These are phyloP conservation scores for Xanthia togata DNA, from an alignment of 2,888 invertebrate species.

Conservation along the genomic window DNA sequence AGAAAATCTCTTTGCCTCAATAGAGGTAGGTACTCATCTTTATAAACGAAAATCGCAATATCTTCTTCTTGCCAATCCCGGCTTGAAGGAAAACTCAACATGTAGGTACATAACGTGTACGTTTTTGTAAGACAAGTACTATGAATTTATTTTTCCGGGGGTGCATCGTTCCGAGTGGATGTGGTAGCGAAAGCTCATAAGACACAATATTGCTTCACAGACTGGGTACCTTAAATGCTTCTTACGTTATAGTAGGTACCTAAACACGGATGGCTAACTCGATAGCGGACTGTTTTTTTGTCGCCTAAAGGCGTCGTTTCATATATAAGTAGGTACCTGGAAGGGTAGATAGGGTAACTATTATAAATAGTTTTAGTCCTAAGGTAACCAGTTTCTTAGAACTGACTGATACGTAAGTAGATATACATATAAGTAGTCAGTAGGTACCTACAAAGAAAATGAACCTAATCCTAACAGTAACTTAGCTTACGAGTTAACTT, in stretches of 20 bases:
- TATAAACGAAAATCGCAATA: neutral
- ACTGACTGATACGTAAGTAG: neutral
- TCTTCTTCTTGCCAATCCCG: neutral
- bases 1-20: constrained; percentile 1
- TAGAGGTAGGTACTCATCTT: neutral
- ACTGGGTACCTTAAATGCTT: no score
- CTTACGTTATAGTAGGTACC: no score
- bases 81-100: neutral
- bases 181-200: neutral
- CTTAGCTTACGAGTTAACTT: constrained; percentile 9
- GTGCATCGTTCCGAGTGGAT: neutral
- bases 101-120: no score
- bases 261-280: neutral
- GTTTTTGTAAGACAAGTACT: constrained; percentile 5
- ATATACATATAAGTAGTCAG: no score
- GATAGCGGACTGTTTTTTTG: neutral
- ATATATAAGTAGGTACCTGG: neutral
- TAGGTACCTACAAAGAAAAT: neutral
- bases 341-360: neutral
- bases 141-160: constrained; percentile 8
- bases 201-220: constrained; percentile 11
- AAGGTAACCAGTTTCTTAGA: neutral
- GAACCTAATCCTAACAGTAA: constrained; percentile 6
- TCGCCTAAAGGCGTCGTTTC: constrained; percentile 17
- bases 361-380: neutral